phyloP scores from a whole-genome alignment of 2,113 vertebrate genomes.

The Lucifuga dentata region DNA sequence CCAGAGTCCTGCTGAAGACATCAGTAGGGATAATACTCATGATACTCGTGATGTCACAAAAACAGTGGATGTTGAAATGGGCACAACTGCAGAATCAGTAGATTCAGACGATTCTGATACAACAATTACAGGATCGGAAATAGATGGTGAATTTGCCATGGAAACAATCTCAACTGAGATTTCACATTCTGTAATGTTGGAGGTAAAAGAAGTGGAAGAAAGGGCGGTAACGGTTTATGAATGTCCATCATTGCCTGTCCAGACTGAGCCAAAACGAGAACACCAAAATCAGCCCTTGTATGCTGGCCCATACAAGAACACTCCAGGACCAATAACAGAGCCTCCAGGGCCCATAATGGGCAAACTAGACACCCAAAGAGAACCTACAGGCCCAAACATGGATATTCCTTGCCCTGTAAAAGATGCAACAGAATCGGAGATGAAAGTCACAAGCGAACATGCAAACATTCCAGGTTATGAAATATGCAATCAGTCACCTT shows the following conservation, averaged over 20 bases:
- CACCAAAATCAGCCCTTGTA: conserved; percentile 15
- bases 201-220: conserved; percentile 44
- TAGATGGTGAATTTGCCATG: conserved; percentile 47
- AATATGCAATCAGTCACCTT: conserved; percentile 11
- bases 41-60: conserved; percentile 53
- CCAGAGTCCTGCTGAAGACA: conserved; percentile 47
- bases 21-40: not conserved
- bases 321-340: conserved; percentile 62
- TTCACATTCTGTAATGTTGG: conserved; percentile 13
- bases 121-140: conserved; percentile 69
- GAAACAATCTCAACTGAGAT: conserved; percentile 31
- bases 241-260: conserved; percentile 30
- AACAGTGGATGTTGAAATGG: conserved; percentile 37
- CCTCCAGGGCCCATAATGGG: conserved; percentile 57
- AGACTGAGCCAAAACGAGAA: conserved; percentile 58
- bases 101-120: conserved; percentile 72
- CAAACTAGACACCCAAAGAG: conserved; percentile 32
- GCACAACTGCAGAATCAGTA: conserved; percentile 23
- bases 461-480: conserved; percentile 31
- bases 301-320: conserved; percentile 18
- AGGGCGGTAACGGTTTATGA: conserved; percentile 28
- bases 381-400: conserved; percentile 14
- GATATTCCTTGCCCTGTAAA: conserved; percentile 59
- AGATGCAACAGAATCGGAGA: conserved; percentile 31
- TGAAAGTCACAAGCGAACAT: not conserved